Conservation (phyloP, 2,113 vertebrate species). For the Myanophis thanlyinensis region DNA sequence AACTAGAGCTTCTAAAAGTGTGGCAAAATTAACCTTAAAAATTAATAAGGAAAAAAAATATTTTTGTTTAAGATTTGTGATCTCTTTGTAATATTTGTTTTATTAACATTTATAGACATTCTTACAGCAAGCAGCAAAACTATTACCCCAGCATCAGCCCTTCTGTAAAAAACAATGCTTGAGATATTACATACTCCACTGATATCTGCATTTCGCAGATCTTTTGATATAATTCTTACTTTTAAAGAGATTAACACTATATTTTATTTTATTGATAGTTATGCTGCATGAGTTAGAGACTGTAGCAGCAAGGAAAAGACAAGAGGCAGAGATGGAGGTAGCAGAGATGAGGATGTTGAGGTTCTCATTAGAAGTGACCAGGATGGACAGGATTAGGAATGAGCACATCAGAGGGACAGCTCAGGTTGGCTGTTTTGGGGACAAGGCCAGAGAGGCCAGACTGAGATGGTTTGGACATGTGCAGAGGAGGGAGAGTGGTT, state of each 20-base stretch:
- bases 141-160: not conserved
- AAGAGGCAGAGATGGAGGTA: no score
- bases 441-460: no score
- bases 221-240: not conserved
- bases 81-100: not conserved
- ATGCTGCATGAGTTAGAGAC: no score
- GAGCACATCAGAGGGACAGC: no score
- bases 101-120: not conserved
- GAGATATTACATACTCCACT: not conserved
- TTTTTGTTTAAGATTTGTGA: not conserved
- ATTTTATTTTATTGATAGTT: not conserved
- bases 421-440: no score
- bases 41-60: not conserved
- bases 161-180: not conserved
- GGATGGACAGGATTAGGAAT: no score
- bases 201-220: not conserved
- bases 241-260: not conserved
- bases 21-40: not conserved
- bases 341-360: no score
- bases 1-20: not conserved
- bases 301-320: no score
- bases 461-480: no score
- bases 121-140: not conserved
- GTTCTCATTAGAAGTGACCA: no score
- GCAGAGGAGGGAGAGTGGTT: no score